Evolutionary conservation across 2,888 invertebrate species (phyloP).

Genomic region (Masnerella sp.): DNA sequence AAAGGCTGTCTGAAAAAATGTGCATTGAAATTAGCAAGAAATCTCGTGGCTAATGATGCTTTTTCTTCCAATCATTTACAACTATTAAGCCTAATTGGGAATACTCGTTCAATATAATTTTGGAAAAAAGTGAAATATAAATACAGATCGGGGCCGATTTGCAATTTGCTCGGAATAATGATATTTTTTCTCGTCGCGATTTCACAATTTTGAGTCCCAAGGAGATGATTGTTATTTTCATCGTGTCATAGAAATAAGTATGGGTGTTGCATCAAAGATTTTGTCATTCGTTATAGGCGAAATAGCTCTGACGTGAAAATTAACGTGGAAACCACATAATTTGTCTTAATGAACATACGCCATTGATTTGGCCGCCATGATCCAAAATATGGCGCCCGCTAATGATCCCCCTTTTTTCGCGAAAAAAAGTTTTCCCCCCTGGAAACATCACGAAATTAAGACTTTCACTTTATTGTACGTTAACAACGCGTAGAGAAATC

Average conservation of each 20-base stretch:
- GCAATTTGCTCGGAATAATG: slow-evolving; percentile 47
- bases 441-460: slow-evolving; percentile 41
- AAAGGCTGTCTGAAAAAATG: no score
- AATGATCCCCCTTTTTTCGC: slow-evolving; percentile 26
- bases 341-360: slow-evolving; percentile 52
- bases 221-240: slow-evolving; percentile 52
- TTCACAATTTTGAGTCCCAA: slow-evolving; percentile 55
- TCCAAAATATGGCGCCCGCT: slow-evolving; percentile 28
- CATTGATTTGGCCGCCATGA: slow-evolving; percentile 17
- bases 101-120: slow-evolving; percentile 50
- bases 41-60: slow-evolving; percentile 53
- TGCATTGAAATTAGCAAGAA: slow-evolving; percentile 50
- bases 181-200: slow-evolving; percentile 44
- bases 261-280: slow-evolving; percentile 56
- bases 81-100: slow-evolving; percentile 56
- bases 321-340: slow-evolving; percentile 43
- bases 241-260: slow-evolving; percentile 56
- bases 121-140: slow-evolving; percentile 55
- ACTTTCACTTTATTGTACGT: slow-evolving; percentile 56
- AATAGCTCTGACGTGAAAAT: slow-evolving; percentile 51
- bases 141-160: slow-evolving; percentile 42
- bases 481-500: slow-evolving; percentile 46
- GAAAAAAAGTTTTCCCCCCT: slow-evolving; percentile 19
- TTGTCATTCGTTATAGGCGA: slow-evolving; percentile 52
- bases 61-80: slow-evolving; percentile 49